Evolutionary conservation across 2,113 vertebrate species (phyloP).

Genomic region (Rhabdomys dilectus): DNA sequence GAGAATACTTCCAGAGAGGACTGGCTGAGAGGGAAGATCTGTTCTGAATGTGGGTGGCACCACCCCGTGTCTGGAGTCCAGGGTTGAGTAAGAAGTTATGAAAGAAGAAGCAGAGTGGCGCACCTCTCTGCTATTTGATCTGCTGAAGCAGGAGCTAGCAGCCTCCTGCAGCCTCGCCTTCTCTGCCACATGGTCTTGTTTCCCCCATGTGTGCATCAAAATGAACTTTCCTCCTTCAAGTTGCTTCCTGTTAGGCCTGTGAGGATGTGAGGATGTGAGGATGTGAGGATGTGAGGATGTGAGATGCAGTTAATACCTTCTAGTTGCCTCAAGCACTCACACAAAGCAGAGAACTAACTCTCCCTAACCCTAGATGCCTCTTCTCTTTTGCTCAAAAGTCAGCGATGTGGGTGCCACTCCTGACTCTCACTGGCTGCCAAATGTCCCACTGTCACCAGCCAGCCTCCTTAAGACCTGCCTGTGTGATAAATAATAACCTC

Average conservation of each 20-base stretch:
- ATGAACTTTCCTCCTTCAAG: background rate
- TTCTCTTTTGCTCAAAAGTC: background rate
- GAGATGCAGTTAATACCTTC: background rate
- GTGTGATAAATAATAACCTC: no score
- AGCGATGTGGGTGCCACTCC: background rate
- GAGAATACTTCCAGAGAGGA: background rate
- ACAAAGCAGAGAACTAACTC: background rate
- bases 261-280: background rate
- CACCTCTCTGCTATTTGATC: background rate
- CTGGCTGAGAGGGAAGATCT: background rate
- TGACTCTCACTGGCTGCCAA: background rate
- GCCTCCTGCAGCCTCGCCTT: background rate
- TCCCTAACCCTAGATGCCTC: background rate
- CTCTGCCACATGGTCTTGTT: background rate
- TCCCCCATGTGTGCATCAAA: background rate
- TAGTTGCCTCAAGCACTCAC: background rate
- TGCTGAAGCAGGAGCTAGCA: background rate
- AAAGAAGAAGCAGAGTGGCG: background rate
- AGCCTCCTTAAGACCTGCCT: background rate
- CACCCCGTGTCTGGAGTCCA: background rate
- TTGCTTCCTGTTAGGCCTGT: background rate
- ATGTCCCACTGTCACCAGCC: background rate
- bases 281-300: no score
- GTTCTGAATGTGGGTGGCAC: background rate
- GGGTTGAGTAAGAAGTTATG: background rate